Percentiles rank a stretch among this genome's conserved stretches.
Evolutionary conservation across 2,797 vertebrate species (phyloP).

Genomic region (Glyptemys insculpta): DNA sequence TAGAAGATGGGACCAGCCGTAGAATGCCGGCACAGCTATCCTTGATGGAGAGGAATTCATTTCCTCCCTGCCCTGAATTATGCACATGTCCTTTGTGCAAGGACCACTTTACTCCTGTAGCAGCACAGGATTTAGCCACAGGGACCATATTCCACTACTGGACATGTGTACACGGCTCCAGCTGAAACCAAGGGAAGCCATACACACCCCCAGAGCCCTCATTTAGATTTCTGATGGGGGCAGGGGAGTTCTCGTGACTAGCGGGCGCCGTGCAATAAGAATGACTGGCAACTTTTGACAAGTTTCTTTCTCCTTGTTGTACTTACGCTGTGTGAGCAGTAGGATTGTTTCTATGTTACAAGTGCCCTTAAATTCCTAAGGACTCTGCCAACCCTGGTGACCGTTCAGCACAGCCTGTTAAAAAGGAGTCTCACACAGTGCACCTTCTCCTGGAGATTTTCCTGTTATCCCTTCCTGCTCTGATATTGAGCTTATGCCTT

Average conservation of each 20-base stretch:
- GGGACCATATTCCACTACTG: accelerated
- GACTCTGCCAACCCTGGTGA: background rate
- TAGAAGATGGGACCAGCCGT: background rate
- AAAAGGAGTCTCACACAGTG: too few species aligned
- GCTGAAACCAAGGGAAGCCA: background rate
- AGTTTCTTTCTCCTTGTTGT: constrained; percentile 50
- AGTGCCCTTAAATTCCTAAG: background rate
- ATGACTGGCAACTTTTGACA: background rate
- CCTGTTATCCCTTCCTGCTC: background rate
- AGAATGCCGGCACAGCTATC: background rate
- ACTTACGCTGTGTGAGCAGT: background rate
- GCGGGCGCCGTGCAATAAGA: background rate
- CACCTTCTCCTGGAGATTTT: too few species aligned
- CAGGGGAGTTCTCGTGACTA: too few species aligned
- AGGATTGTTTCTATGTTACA: background rate
- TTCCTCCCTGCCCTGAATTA: background rate
- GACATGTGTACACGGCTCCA: background rate
- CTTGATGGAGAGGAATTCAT: background rate
- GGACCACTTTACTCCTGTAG: background rate
- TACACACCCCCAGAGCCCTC: too few species aligned
- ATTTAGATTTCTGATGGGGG: too few species aligned
- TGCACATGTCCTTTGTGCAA: background rate
- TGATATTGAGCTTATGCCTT: too few species aligned
- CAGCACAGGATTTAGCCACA: background rate
- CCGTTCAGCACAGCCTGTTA: too few species aligned